Evolutionary conservation across 2,888 invertebrate species (phyloP), one percentile per base, ranked within the genome.

Genomic region (Stenchaetothrips biformis): DNA sequence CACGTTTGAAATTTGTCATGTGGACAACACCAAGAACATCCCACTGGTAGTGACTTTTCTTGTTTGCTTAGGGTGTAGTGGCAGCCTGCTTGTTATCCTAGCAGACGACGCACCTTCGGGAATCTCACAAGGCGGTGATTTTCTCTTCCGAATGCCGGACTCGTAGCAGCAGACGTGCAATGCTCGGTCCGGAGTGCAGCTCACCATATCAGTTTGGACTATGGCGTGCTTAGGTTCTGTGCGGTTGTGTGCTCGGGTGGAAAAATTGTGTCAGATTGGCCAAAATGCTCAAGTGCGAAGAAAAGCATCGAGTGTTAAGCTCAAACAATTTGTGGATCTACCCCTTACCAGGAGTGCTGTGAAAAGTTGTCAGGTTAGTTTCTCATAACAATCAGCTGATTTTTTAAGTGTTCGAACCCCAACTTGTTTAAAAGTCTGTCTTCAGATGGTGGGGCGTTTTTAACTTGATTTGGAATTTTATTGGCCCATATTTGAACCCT

Each of bases 151-250:
- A 74, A 74, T 21, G 67, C 67, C 67, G 67, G 67, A 74, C 67
- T 74, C 67, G 67, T 7, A 74, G 25, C 67, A 74, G 67, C 67
- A 74, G 67, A 74, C 67, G 67, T 74, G 67, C 67, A 74, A 74
- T 74, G 67, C 67, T 21, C 67, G 67, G 21, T 25, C 67, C 67
- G 9, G 67, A 74, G 67, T 74, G 67, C 67, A 74, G 67, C 25
- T 74, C 78, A 88, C 90, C 90, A 92, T 90, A 91, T 90, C 91
- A 90, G 92, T 92, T 90, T 90, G 90, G 89, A 91, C 92, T 90
- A 93, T 93, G 93, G 93, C 93, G 91, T 92, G 92, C 91, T 90
- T 92, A 91, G 92, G 92, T 90, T 92, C 93, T 89, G 92, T 92
- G 90, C 91, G 93, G 90, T 90, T 93, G 88, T 93, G 93, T 92